phyloP scores from a whole-genome alignment of 2,113 vertebrate genomes.

The Forbesichthys agassizii region DNA sequence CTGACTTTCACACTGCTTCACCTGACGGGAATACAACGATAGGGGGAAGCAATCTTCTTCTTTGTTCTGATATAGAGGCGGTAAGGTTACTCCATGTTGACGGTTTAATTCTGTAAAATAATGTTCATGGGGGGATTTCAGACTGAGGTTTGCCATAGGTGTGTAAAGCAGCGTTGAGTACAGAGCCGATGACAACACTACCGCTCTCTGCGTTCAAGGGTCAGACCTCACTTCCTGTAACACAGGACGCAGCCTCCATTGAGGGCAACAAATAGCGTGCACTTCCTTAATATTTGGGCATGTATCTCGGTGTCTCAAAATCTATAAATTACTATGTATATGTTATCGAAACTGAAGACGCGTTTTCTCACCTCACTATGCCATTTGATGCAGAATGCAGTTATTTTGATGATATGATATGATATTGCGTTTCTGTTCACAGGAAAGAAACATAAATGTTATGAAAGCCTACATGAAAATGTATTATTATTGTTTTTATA shows the following conservation, averaged over 20 bases:
- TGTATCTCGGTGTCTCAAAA: not conserved
- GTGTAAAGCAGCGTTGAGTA: slow-evolving; percentile 45
- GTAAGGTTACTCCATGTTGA: not conserved
- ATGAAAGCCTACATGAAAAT: no score
- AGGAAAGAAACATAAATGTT: no score
- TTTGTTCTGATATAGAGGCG: no score
- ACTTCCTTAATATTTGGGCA: slow-evolving; percentile 42
- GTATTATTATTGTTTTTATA: no score
- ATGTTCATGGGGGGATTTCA: slow-evolving; percentile 29
- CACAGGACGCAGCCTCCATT: slow-evolving; percentile 67
- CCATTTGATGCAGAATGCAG: no score
- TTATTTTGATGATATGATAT: no score
- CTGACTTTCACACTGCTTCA: slow-evolving; percentile 26
- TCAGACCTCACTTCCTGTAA: slow-evolving; percentile 74
- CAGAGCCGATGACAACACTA: slow-evolving; percentile 56
- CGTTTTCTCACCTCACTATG: no score
- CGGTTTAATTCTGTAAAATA: slow-evolving; percentile 2
- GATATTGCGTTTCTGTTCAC: no score
- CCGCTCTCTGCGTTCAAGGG: slow-evolving; percentile 68
- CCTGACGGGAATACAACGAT: slow-evolving; percentile 34
- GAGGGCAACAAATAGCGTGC: slow-evolving; percentile 42
- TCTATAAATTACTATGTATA: not conserved
- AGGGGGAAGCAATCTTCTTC: not conserved
- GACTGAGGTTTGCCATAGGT: slow-evolving; percentile 14
- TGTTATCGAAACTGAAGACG: no score